Evolutionary conservation across 2,888 invertebrate species (phyloP), one percentile per base, ranked within the genome.

Genomic region (Cryptus viduatorius): DNA sequence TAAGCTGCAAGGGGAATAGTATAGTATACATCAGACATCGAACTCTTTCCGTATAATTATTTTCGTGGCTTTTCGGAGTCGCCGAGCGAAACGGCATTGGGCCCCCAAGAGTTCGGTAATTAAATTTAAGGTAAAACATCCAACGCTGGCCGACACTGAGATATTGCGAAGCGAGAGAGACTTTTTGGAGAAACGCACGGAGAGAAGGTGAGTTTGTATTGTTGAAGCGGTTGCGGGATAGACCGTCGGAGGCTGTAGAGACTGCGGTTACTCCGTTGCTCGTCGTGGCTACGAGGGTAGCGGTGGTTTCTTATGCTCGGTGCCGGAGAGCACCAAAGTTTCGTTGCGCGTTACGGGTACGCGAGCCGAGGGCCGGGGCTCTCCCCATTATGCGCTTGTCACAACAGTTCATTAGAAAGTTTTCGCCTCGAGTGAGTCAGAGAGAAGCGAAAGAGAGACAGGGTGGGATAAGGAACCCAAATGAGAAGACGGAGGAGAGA

Each of bases 391-490:
- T 88, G 87, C 87, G 86, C 87, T 87, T 88, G 89, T 89, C 89
- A 88, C 88, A 88, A 88, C 89, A 88, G 90, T 90, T 90, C 89
- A 89, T 89, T 87, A 87, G 86, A 86, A 86, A 86, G 83, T 86
- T 86, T 65, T 48, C 65, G 69, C 78, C 61, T 8, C 31, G 14
- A 31, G 29, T 29, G 59, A 59, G 59, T 14, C 29, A 24, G 31
- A 44, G 79, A 44, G 68, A 53, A 16, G 77, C n/a, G 50, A 61
- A n/a, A 50, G 64, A 12, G 50, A 82, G 44, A 29, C 31, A 37
- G 44, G 14, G 29, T 19, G 44, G 56, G 42, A 77, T 29, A 48
- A 48, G 73, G 48, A 14, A 24, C 48, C 48, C 24, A 56, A 56
- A 31, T 46, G 29, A 10, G 65, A 65, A 14, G 46, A 19, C 68